Conservation (phyloP, 53 echinoderm and acorn worm species). For the Hippasteria phrygiana region DNA sequence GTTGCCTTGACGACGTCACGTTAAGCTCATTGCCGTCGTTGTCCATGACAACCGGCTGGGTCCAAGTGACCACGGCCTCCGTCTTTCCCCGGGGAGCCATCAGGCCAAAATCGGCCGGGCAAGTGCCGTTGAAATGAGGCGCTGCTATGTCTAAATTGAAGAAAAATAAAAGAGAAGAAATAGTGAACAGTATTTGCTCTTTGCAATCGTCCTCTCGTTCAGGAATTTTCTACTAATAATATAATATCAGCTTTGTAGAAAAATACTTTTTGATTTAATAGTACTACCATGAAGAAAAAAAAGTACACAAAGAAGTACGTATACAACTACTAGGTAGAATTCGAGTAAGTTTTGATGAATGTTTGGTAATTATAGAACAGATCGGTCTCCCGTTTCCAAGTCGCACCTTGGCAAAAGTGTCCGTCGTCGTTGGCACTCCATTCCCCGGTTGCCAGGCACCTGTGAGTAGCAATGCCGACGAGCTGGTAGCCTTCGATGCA, state of each 20-base stretch:
- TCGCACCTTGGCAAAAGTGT: conserved; percentile 41
- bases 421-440: conserved; percentile 62
- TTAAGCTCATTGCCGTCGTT: conserved; percentile 66
- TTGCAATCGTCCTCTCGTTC: background rate
- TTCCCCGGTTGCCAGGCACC: conserved; percentile 58
- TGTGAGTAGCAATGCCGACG: conserved; percentile 40
- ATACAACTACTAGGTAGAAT: too few species aligned
- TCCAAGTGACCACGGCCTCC: conserved; percentile 59
- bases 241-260: too few species aligned
- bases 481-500: conserved; percentile 70
- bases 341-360: too few species aligned
- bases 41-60: conserved; percentile 65
- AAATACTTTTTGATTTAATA: too few species aligned
- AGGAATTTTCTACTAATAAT: too few species aligned
- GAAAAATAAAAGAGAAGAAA: background rate
- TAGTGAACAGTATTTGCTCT: background rate
- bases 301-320: too few species aligned
- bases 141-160: conserved; percentile 71
- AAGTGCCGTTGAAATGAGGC: conserved; percentile 80
- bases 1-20: conserved; percentile 65
- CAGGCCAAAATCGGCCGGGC: conserved; percentile 64
- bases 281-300: too few species aligned
- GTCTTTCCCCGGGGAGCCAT: conserved; percentile 52
- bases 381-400: background rate
- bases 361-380: background rate